phyloP scores from a whole-genome alignment of 2,113 vertebrate species.

The Lutjanus erythropterus region DNA sequence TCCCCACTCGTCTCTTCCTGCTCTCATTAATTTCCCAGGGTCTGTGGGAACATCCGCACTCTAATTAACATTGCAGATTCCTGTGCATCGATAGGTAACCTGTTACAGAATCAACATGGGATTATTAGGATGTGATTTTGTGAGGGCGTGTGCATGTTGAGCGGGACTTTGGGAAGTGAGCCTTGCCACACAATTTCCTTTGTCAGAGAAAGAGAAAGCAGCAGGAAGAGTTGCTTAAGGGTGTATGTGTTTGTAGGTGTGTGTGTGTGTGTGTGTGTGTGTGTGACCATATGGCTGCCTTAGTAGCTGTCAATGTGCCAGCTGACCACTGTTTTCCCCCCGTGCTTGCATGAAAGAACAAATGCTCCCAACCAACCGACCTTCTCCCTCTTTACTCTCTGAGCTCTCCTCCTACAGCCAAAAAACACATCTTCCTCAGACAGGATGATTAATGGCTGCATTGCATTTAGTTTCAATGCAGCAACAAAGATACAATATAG shows the following conservation, averaged over 20 bases:
- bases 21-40: constrained; percentile 76
- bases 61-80: constrained; percentile 78
- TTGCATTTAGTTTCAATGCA: constrained; percentile 3
- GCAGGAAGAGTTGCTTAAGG: constrained; percentile 25
- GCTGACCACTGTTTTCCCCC: constrained; percentile 65
- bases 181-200: constrained; percentile 33
- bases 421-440: constrained; percentile 19
- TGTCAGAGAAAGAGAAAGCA: constrained; percentile 30
- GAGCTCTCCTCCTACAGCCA: constrained; percentile 16
- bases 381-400: constrained; percentile 48
- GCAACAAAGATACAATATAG: constrained; percentile 12
- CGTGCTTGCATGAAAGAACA: constrained; percentile 61
- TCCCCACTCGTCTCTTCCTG: constrained; percentile 13
- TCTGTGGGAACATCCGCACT: constrained; percentile 69
- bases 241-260: constrained; percentile 1
- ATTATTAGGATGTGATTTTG: constrained; percentile 64
- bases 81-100: constrained; percentile 69
- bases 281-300: constrained; percentile 77
- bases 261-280: constrained; percentile 7
- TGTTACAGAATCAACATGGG: constrained; percentile 70
- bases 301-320: constrained; percentile 74
- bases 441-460: constrained; percentile 12
- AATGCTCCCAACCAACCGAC: constrained; percentile 59
- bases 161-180: constrained; percentile 33
- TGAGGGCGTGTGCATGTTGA: constrained; percentile 21